These are phyloP conservation scores for Theocolax elegans DNA, from an alignment of 1,140 invertebrate genomes.

Conservation along the genomic window DNA sequence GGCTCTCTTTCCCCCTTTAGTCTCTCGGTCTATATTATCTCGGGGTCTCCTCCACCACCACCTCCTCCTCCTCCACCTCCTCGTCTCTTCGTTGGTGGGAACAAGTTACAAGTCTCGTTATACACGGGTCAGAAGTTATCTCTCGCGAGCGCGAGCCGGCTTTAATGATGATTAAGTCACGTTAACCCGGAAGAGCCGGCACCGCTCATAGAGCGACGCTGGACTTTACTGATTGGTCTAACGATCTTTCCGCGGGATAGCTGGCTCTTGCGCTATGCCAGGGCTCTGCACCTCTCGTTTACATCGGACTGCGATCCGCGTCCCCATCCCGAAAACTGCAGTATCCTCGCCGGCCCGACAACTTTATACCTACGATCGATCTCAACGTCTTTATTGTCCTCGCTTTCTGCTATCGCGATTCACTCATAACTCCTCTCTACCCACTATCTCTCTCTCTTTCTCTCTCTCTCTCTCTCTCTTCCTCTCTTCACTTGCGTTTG, in stretches of 20 bases:
- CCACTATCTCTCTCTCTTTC: no score
- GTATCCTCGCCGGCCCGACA: background rate
- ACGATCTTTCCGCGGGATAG: conserved; percentile 14
- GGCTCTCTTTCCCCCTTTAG: no score
- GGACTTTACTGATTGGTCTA: conserved; percentile 28
- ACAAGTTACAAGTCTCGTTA: conserved; percentile 47
- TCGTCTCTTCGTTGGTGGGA: background rate
- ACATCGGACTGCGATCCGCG: no score
- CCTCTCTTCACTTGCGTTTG: no score
- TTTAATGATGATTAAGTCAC: conserved; percentile 44
- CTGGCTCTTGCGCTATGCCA: background rate
- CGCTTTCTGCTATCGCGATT: no score
- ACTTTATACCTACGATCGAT: conserved; percentile 1
- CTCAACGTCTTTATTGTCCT: background rate
- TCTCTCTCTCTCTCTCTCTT: no score
- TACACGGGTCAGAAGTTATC: conserved; percentile 40
- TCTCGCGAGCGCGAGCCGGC: conserved; percentile 25
- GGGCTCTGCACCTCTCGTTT: no score
- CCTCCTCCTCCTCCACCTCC: background rate
- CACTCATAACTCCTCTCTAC: no score
- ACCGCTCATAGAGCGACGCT: background rate
- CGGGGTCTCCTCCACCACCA: no score
- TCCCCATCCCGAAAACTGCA: background rate
- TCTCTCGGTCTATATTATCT: no score
- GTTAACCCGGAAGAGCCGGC: conserved; percentile 12